Base-by-base conservation (phyloP, 2,888 invertebrate species). In the Cantharis rufa region DNA sequence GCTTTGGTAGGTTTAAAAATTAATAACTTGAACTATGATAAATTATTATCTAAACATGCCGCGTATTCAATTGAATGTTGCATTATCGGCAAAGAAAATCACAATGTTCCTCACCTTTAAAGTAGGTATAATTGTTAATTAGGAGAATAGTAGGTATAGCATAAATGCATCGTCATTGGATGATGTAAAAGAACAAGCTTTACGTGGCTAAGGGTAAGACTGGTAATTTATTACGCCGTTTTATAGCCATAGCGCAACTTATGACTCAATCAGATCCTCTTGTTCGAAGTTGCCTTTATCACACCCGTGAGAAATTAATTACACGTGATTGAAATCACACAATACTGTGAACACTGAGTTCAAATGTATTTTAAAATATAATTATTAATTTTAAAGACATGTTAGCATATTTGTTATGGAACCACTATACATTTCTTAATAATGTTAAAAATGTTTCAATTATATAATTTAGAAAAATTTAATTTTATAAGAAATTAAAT, bases 221-320 rank as follows among this genome's bases (percentile, higher is more conserved):
- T 80, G 85, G 85, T 86, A 86, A 86, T 87, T 86, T 87, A 86
- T 87, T 85, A 86, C 84, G 79, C 80, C 83, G 82, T 85, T 86
- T 86, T 84, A 84, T 83, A 82, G n/a, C 48, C 48, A 48, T 48
- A 48, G 82, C 80, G 78, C 82, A 82, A 82, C 84, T 87, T 86
- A 87, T 86, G 84, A 85, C 86, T 87, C 86, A 87, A 87, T 87
- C 87, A 87, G 84, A 81, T 82, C 78, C 82, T 84, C 86, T 86
- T 82, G 82, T 82, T 86, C 86, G 85, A 84, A 85, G 83, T 82
- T 76, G 85, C 85, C 85, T 85, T 85, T 84, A 85, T 84, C 80
- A 84, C 84, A 84, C 85, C 85, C 86, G 85, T 85, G 84, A 85
- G 85, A 86, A 86, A 86, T 86, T 86, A 86, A 86, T 86, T 86